Evolutionary conservation across 2,888 invertebrate genomes (phyloP), one percentile per base, ranked within the genome.

Genomic region (Epirrhoe tristata): DNA sequence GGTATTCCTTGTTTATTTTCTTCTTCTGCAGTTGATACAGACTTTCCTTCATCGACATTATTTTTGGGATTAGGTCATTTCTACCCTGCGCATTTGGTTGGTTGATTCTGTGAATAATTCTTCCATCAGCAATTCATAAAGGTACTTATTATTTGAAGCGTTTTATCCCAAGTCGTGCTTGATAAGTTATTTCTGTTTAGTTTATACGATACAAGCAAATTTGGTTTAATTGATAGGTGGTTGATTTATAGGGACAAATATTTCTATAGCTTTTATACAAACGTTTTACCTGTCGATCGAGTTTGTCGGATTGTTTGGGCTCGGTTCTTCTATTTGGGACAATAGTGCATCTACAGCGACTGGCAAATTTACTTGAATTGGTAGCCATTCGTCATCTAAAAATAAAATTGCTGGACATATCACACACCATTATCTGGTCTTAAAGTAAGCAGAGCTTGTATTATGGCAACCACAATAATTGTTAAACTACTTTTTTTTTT

Each of bases 1-100:
- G 88, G 58, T 85, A 94, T 58, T 90, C 84, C 48, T 85, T 84
- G 70, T 90, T 91, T 3, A 95, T 82, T 74, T 91, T 94, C 76
- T 94, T 93, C 36, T 89, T 84, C 58, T 89, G 89, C 39, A 93
- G 71, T 60, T 90, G 81, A 67, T 89, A 89, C 0, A 91, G 77
- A 43, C 82, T 88, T 12, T 90, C 87, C 48, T 85, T 90, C 85
- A 91, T 89, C 0, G 89, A 83, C 12, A 85, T 70, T 36, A 91
- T 83, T 16, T 85, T 84, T 0, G 83, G 76, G 0, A 80, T 76
- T 1, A 74, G 77, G 0, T 77, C 76, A 0, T 77, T 77, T 2
- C 84, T 82, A 39, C 84, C 86, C n/a, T 81, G 73, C 0, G 87
- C 84, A 50, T 24, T 57, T 5, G 71, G 71, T 12, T 87, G 86